Evolutionary conservation across 2,888 invertebrate species (phyloP).

Genomic region (Caradrina kadenii): DNA sequence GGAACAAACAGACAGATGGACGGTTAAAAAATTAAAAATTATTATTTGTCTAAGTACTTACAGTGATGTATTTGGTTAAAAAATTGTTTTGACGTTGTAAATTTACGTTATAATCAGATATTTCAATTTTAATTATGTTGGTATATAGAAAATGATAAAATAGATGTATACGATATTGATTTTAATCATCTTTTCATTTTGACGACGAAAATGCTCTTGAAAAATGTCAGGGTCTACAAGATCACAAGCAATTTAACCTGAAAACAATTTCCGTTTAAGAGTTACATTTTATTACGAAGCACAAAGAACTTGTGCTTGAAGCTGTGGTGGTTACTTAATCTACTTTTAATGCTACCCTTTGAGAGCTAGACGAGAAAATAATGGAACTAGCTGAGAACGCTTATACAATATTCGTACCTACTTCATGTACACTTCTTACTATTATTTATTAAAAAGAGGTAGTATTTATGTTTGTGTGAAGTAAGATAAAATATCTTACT

Average conservation of each 20-base stretch:
- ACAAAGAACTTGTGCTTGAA: slow-evolving; percentile 24
- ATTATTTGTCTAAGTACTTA: no score
- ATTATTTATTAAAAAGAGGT: no score
- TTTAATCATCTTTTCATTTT: neutral
- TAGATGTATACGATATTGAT: no score
- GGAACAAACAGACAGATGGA: no score
- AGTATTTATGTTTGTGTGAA: no score
- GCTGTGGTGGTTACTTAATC: slow-evolving; percentile 32
- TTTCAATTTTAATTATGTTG: no score
- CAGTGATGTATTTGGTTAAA: no score
- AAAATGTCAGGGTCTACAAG: neutral
- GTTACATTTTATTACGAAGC: slow-evolving; percentile 20
- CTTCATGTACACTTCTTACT: neutral
- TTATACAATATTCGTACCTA: neutral
- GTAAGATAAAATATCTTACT: no score
- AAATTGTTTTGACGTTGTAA: no score
- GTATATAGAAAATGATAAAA: no score
- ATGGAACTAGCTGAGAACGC: slow-evolving; percentile 12
- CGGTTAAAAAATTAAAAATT: no score
- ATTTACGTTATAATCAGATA: no score
- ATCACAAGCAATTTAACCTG: slow-evolving; percentile 23
- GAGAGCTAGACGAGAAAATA: slow-evolving; percentile 46
- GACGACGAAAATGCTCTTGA: neutral
- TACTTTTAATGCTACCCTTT: slow-evolving; percentile 50
- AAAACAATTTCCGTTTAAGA: slow-evolving; percentile 32